A percentile compares a stretch with the other conserved stretches of the same genome.
phyloP scores from a whole-genome alignment of 2,888 invertebrate genomes.

The Asteroscopus sphinx region DNA sequence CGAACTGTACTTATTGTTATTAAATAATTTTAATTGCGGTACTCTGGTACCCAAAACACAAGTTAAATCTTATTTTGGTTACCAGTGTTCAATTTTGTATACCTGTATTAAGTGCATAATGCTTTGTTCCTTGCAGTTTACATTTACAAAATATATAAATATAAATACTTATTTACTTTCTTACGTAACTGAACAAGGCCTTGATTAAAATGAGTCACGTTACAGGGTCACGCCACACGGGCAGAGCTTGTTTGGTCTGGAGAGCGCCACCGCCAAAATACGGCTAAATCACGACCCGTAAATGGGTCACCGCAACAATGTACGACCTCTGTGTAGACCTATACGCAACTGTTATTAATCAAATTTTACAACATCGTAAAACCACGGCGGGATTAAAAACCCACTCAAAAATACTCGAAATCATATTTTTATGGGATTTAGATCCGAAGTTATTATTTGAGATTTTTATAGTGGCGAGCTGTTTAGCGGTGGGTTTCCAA shows the following conservation, averaged over 20 bases:
- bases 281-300: slow-evolving; percentile 68
- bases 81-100: no score
- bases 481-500: slow-evolving; percentile 82
- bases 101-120: no score
- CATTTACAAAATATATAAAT: no score
- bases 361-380: slow-evolving; percentile 87
- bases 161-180: no score
- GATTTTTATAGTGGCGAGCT: slow-evolving; percentile 78
- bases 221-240: slow-evolving; percentile 56
- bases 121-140: no score
- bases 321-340: slow-evolving; percentile 75
- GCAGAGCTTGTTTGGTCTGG: slow-evolving; percentile 82
- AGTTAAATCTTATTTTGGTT: no score
- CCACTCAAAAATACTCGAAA: slow-evolving; percentile 82
- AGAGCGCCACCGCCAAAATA: slow-evolving; percentile 78
- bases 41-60: no score
- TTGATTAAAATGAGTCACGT: slow-evolving; percentile 70
- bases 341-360: slow-evolving; percentile 85
- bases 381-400: slow-evolving; percentile 83
- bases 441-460: slow-evolving; percentile 85
- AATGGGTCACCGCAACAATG: slow-evolving; percentile 87
- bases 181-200: slow-evolving; percentile 47
- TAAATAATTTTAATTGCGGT: no score
- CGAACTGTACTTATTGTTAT: no score
- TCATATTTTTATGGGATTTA: slow-evolving; percentile 89